Evolutionary conservation across 2,797 vertebrate genomes (phyloP), one percentile per base, ranked within the genome.

Genomic region (Eurystomus glaucurus): DNA sequence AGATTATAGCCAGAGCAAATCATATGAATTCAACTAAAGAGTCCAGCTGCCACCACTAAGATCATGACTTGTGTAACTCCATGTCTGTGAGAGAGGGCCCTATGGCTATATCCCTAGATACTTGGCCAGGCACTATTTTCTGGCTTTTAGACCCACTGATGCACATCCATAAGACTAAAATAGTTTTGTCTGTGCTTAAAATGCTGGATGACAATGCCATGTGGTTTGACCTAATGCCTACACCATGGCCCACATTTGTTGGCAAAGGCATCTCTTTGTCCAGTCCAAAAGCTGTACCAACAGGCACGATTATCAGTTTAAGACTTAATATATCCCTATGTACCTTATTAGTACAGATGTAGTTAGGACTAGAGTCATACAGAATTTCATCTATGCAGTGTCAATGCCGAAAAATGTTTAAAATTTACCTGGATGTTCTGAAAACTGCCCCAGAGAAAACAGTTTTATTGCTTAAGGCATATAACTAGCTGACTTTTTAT

Each of bases 11-110:
- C 35, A 83, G 17, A 64, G 16, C 14, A 68, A 57, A 10, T 75
- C 8, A 29, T 14, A 28, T 6, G 50, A 66, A 84, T 16, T 70
- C 41, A 60, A 33, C 52, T 51, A 29, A 66, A 54, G 29, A 29
- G 19, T 58, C 14, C 25, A 70, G 1, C 5, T 62, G 68, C 13
- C 0, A 0, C 28, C n/a, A 77, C 64, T 51, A 69, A 69, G 50
- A 52, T 12, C 51, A 52, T 12, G 55, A 52, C 18, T 33, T 0
- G 2, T 12, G 10, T 22, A 76, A 78, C 25, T 23, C 41, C 19
- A 14, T 6, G 6, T 43, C 37, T 61, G 9, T 1, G 81, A 46
- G 14, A 71, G 35, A 54, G 26, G 45, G 11, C 23, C 57, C 46
- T 37, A 17, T n/a, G 23, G 17, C 39, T 39, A 18, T 15, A n/a